Conservation (phyloP, 2,888 invertebrate species). For the Drosophila pullipes region DNA sequence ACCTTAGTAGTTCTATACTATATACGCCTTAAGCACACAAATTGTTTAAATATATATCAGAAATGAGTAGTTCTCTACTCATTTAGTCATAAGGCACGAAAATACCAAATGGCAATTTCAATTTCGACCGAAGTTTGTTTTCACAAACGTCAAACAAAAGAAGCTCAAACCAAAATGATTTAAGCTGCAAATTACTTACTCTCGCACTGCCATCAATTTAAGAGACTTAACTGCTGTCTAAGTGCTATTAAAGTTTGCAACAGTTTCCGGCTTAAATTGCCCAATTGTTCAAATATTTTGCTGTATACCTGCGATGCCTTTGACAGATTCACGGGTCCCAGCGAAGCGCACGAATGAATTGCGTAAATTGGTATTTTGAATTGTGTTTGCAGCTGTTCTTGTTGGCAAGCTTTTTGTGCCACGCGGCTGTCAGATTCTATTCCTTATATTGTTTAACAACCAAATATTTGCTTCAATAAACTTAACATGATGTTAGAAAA, state of each 20-base stretch:
- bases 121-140: too few species aligned
- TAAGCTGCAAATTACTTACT: not conserved
- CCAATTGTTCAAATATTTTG: not conserved
- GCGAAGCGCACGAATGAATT: slow-evolving; percentile 19
- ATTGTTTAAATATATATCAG: not conserved
- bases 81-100: not conserved
- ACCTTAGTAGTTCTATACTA: not conserved
- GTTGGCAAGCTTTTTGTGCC: not conserved
- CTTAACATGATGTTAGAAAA: slow-evolving; percentile 33
- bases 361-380: slow-evolving; percentile 26
- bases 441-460: not conserved
- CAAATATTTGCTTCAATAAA: slow-evolving; percentile 56
- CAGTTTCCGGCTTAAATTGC: not conserved
- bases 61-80: not conserved
- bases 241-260: slow-evolving; percentile 2
- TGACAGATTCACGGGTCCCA: not conserved
- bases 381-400: slow-evolving; percentile 26
- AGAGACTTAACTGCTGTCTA: not conserved
- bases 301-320: slow-evolving; percentile 3
- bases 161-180: not conserved
- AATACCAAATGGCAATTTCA: not conserved
- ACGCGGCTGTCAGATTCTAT: not conserved
- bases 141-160: not conserved
- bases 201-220: not conserved
- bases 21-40: not conserved